Percentiles rank a stretch among this genome's conserved stretches.
These are phyloP conservation scores for Strigamia maritima DNA, from an alignment of 2,888 invertebrate species.

Conservation along the genomic window DNA sequence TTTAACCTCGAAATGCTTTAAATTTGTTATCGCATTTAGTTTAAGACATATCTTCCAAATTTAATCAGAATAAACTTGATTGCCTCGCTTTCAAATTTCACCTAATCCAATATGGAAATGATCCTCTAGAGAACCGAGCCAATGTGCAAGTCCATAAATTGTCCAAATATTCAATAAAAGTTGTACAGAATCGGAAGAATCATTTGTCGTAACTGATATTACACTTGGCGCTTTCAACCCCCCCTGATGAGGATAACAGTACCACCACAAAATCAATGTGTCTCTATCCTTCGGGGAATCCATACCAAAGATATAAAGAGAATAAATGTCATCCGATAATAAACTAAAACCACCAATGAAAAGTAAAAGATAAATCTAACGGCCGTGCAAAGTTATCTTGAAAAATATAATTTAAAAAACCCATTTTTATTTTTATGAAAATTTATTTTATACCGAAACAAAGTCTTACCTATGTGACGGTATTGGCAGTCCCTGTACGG, in stretches of 20 bases:
- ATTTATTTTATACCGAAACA: neutral
- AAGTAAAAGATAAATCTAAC: neutral
- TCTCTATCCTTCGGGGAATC: neutral
- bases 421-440: neutral
- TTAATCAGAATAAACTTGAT: neutral
- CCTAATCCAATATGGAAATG: neutral
- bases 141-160: neutral
- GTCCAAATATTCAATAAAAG: neutral
- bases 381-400: neutral
- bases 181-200: neutral
- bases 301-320: neutral
- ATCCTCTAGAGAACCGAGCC: neutral
- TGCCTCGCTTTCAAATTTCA: neutral
- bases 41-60: neutral
- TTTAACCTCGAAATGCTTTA: neutral
- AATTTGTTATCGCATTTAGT: neutral
- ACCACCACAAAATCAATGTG: slow-evolving; percentile 21
- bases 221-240: neutral
- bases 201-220: neutral
- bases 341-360: neutral
- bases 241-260: neutral
- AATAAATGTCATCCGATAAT: slow-evolving; percentile 22
- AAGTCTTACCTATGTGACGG: slow-evolving; percentile 18
- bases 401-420: neutral
- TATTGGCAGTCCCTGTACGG: slow-evolving; percentile 31